Evolutionary conservation across 2,797 vertebrate genomes (phyloP).

Genomic region (Myoxocephalus aenaeus): DNA sequence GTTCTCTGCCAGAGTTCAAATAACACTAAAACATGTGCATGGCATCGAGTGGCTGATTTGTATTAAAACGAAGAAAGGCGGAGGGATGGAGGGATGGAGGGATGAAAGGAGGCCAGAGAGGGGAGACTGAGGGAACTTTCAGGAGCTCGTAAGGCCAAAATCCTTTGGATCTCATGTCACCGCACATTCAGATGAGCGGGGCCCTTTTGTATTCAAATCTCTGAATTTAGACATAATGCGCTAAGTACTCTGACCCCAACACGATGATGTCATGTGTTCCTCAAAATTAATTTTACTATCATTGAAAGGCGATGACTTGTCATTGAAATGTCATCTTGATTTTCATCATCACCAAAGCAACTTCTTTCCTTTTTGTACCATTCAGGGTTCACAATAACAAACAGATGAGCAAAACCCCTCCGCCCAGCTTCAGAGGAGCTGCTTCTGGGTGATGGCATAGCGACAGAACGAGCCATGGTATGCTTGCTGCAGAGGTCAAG

Average conservation of each 20-base stretch:
- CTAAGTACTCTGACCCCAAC: not conserved
- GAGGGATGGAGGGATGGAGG: slow-evolving; percentile 67
- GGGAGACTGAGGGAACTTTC: slow-evolving; percentile 66
- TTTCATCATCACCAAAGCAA: slow-evolving; percentile 27
- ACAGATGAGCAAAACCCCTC: slow-evolving; percentile 39
- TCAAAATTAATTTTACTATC: not conserved
- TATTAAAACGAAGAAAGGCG: slow-evolving; percentile 78
- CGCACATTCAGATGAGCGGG: slow-evolving; percentile 40
- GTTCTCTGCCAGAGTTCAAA: slow-evolving; percentile 81
- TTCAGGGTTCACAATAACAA: slow-evolving; percentile 4
- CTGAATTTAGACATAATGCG: slow-evolving; percentile 47
- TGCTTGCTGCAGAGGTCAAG: slow-evolving; percentile 51
- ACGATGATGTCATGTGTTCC: not conserved
- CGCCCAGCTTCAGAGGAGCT: slow-evolving; percentile 44
- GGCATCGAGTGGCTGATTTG: slow-evolving; percentile 80
- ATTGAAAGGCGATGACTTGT: slow-evolving; percentile 3
- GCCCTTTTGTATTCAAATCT: slow-evolving; percentile 30
- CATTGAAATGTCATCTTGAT: slow-evolving; percentile 3
- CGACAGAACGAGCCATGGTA: slow-evolving; percentile 29
- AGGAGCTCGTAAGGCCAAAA: slow-evolving; percentile 63
- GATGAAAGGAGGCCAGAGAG: slow-evolving; percentile 77
- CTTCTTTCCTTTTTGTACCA: not conserved
- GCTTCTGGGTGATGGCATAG: slow-evolving; percentile 40
- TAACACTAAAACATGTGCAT: slow-evolving; percentile 81
- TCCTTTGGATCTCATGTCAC: slow-evolving; percentile 64